phyloP scores from a whole-genome alignment of 2,113 vertebrate species.

The Thamnophis sirtalis region DNA sequence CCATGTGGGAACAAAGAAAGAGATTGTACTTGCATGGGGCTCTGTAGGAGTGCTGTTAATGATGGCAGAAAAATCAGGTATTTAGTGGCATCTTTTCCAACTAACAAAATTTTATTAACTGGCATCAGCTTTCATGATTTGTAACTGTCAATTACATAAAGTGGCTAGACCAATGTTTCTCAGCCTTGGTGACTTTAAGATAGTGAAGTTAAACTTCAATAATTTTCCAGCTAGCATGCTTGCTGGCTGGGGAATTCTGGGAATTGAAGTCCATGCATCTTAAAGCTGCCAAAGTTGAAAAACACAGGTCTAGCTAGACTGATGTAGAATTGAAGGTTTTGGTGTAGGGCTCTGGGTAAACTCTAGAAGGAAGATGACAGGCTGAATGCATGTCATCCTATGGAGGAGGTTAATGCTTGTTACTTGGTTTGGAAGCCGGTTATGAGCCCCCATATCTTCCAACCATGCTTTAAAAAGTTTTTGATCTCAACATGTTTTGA shows the following conservation, averaged over 20 bases:
- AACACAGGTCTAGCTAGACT: background rate
- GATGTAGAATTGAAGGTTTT: background rate
- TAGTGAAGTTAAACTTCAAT: background rate
- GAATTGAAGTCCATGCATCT: background rate
- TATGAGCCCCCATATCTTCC: background rate
- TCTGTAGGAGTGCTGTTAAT: background rate
- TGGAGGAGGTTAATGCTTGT: background rate
- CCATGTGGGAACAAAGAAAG: background rate
- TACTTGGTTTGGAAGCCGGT: background rate
- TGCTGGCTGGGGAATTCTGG: background rate
- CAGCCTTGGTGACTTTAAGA: background rate
- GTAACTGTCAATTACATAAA: background rate
- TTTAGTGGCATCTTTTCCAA: background rate
- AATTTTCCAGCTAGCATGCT: background rate
- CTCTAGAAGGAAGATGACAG: background rate
- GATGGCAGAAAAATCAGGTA: background rate
- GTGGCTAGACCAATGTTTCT: background rate
- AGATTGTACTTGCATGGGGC: background rate
- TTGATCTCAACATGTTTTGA: background rate
- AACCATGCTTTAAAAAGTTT: background rate
- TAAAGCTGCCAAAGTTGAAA: background rate
- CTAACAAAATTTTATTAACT: background rate
- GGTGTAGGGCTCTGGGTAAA: background rate
- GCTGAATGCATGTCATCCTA: background rate
- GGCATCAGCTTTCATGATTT: background rate